phyloP scores from a whole-genome alignment of 2,888 invertebrate species.

The Nemurella pictetii region DNA sequence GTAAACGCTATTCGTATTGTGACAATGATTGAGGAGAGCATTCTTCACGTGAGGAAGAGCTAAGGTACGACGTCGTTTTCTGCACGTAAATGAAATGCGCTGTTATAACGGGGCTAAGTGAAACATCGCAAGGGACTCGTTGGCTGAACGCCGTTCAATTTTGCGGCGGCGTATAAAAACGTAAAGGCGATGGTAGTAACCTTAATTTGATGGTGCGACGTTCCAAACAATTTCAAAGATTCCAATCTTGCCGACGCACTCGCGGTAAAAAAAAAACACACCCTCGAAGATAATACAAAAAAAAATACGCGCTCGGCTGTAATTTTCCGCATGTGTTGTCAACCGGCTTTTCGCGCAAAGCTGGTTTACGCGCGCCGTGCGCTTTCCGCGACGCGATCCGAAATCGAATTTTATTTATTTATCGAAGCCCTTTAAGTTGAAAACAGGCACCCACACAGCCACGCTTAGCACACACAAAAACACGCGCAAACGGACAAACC shows the following conservation, averaged over 20 bases:
- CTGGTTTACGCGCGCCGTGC: background rate
- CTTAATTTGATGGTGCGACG: conserved; percentile 29
- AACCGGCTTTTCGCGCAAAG: background rate
- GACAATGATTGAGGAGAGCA: conserved; percentile 17
- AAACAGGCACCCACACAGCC: background rate
- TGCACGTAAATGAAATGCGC: conserved; percentile 3
- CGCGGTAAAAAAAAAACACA: conserved; percentile 9
- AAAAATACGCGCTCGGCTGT: background rate
- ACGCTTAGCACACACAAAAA: background rate
- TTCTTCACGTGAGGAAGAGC: background rate
- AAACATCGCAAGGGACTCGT: conserved; percentile 29
- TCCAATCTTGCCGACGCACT: conserved; percentile 16
- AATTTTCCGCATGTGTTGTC: background rate
- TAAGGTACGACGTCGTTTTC: background rate
- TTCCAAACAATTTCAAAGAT: conserved; percentile 29
- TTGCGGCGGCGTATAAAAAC: conserved; percentile 27
- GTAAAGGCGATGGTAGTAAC: conserved; percentile 21
- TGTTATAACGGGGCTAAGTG: conserved; percentile 29
- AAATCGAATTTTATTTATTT: background rate
- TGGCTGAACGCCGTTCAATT: conserved; percentile 21
- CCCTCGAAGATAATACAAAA: conserved; percentile 3
- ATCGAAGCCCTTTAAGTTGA: background rate
- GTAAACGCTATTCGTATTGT: conserved; percentile 14
- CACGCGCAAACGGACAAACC: background rate
- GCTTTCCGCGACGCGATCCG: background rate